These are phyloP conservation scores for Speoplatyrhinus poulsoni DNA, from an alignment of 2,113 vertebrate species.

Conservation along the genomic window DNA sequence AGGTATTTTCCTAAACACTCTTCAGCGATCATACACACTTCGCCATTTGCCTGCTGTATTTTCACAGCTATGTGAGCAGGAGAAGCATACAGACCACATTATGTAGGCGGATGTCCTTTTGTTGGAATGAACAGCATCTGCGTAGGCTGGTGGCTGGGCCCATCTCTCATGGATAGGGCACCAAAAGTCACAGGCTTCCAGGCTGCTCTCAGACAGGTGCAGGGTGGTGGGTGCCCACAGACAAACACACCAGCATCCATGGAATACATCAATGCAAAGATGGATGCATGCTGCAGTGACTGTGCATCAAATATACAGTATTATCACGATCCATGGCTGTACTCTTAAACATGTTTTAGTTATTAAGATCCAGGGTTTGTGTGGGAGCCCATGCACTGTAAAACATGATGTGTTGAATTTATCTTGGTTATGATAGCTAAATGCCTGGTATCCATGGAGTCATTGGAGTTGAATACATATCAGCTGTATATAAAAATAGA, in stretches of 20 bases:
- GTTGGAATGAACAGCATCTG: constrained; percentile 69
- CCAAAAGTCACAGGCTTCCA: constrained; percentile 56
- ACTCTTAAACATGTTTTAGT: too few relatives aligned
- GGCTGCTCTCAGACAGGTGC: constrained; percentile 71
- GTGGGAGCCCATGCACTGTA: too few relatives aligned
- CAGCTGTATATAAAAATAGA: too few relatives aligned
- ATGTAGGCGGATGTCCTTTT: constrained; percentile 77
- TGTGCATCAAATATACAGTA: constrained; percentile 23
- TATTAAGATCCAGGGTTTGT: too few relatives aligned
- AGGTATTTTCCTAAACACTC: constrained; percentile 61
- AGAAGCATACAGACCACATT: constrained; percentile 68
- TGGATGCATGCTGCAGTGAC: constrained; percentile 32
- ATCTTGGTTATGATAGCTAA: too few relatives aligned
- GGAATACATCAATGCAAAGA: constrained; percentile 22
- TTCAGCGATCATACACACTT: constrained; percentile 23
- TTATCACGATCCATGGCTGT: constrained; percentile 23
- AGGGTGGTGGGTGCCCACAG: constrained; percentile 75
- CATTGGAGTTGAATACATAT: too few relatives aligned
- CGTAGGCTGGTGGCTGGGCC: constrained; percentile 70
- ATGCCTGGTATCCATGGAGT: too few relatives aligned
- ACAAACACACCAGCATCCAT: constrained; percentile 43
- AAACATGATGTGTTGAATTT: too few relatives aligned
- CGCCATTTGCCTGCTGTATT: constrained; percentile 60
- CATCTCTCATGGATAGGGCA: constrained; percentile 64
- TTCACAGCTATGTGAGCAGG: constrained; percentile 64